These are phyloP conservation scores for Nothura maculosa DNA, from an alignment of 2,797 vertebrate genomes.

Conservation along the genomic window DNA sequence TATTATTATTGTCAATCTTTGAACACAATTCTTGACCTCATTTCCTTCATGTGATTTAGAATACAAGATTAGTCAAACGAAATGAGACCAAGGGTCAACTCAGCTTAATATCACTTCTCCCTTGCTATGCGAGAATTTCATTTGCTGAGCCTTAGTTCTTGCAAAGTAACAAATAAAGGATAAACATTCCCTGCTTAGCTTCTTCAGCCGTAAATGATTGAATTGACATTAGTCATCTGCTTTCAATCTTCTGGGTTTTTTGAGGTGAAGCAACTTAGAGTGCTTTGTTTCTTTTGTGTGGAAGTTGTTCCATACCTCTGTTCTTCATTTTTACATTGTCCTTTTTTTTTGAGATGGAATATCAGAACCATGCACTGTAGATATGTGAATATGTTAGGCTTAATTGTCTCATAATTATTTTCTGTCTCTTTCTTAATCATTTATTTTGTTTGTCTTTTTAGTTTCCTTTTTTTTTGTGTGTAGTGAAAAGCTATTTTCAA, in stretches of 20 bases:
- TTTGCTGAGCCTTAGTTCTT: background rate
- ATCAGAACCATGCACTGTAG: background rate
- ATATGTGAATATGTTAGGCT: background rate
- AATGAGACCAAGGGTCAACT: background rate
- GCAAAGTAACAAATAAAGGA: background rate
- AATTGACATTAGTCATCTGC: background rate
- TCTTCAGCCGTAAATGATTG: background rate
- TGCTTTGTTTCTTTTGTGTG: background rate
- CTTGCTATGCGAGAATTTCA: background rate
- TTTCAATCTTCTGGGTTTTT: background rate
- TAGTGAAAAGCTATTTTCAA: background rate
- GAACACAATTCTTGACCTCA: background rate
- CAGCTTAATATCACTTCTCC: background rate
- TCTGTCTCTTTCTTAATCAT: background rate
- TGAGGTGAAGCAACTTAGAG: background rate
- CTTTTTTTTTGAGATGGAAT: background rate
- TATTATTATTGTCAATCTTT: constrained; percentile 1
- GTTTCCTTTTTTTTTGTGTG: background rate
- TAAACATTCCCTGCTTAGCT: background rate
- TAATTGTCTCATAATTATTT: background rate
- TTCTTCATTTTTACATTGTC: background rate
- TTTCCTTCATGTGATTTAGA: background rate
- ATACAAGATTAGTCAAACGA: background rate
- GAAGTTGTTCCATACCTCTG: background rate
- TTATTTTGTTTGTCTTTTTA: background rate